Evolutionary conservation across 2,888 invertebrate species (phyloP).

Genomic region (Pyrochroa serraticornis): DNA sequence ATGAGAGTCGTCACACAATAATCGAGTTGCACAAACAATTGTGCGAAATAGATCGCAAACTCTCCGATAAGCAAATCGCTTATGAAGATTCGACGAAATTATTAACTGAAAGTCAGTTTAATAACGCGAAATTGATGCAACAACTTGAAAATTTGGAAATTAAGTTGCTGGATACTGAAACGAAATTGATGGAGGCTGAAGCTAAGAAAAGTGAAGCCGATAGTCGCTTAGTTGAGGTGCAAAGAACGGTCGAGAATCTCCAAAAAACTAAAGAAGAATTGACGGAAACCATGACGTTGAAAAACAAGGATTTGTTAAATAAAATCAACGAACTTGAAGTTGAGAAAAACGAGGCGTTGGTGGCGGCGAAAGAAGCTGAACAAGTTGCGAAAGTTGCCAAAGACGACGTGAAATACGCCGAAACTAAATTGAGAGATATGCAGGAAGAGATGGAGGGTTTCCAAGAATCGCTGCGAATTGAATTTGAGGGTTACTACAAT

Average conservation of each 20-base stretch:
- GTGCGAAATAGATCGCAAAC: slow-evolving; percentile 54
- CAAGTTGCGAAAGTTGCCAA: slow-evolving; percentile 37
- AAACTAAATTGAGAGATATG: slow-evolving; percentile 37
- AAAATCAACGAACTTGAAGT: slow-evolving; percentile 47
- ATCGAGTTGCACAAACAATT: slow-evolving; percentile 56
- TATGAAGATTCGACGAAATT: slow-evolving; percentile 15
- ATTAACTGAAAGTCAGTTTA: slow-evolving; percentile 5
- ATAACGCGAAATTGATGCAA: slow-evolving; percentile 14
- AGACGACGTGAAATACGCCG: slow-evolving; percentile 40
- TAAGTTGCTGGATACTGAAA: slow-evolving; percentile 25
- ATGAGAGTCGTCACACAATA: slow-evolving; percentile 42
- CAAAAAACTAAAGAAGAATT: slow-evolving; percentile 43
- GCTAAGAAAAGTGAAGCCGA: slow-evolving; percentile 34
- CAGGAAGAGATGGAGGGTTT: slow-evolving; percentile 34
- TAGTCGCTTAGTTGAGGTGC: slow-evolving; percentile 27
- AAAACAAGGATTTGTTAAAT: slow-evolving; percentile 49
- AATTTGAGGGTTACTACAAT: slow-evolving; percentile 35
- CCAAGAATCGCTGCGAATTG: slow-evolving; percentile 33
- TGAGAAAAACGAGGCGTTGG: slow-evolving; percentile 44
- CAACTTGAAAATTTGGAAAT: slow-evolving; percentile 25
- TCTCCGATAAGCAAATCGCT: slow-evolving; percentile 40
- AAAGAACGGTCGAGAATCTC: slow-evolving; percentile 44
- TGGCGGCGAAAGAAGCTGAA: slow-evolving; percentile 33
- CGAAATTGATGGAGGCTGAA: no score
- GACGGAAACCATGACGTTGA: slow-evolving; percentile 41